phyloP scores from a whole-genome alignment of 2,888 invertebrate genomes.

The Melieria picta region DNA sequence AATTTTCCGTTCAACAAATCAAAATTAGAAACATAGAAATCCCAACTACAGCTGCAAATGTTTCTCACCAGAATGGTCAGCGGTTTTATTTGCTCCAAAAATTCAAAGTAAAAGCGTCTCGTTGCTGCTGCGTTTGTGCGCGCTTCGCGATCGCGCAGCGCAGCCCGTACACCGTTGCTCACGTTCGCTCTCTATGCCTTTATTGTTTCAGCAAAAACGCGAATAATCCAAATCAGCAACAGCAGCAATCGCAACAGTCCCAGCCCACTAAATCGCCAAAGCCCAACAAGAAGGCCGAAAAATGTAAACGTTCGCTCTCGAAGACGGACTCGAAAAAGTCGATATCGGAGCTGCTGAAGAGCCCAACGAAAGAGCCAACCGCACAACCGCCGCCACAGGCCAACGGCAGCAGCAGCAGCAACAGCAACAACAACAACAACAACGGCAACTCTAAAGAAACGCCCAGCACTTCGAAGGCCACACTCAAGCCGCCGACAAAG shows the following conservation, averaged over 20 bases:
- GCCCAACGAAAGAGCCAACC: conserved; percentile 27
- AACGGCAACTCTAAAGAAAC: conserved; percentile 10
- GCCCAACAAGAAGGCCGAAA: conserved; percentile 39
- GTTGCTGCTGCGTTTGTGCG: neutral
- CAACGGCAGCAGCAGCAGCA: conserved; percentile 12
- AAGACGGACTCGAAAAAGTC: conserved; percentile 39
- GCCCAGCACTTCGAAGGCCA: conserved; percentile 27
- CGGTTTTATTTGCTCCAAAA: conserved; percentile 41
- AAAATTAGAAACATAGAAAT: conserved; percentile 13
- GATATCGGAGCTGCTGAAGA: conserved; percentile 31
- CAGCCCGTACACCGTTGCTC: neutral
- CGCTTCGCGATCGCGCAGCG: neutral
- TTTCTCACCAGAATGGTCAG: conserved; percentile 46
- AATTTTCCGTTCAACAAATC: conserved; percentile 18
- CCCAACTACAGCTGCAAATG: conserved; percentile 33
- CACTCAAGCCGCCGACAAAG: conserved; percentile 38
- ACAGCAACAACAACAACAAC: neutral
- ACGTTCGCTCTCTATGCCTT: neutral
- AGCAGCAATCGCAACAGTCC: conserved; percentile 26
- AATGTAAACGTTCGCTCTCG: conserved; percentile 38
- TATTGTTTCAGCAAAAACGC: conserved; percentile 39
- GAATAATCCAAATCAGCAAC: conserved; percentile 34
- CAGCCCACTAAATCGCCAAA: conserved; percentile 35
- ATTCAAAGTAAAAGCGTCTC: conserved; percentile 37
- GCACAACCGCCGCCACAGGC: neutral